Base-by-base conservation (phyloP, 2,888 invertebrate species). In the Aelia acuminata region DNA sequence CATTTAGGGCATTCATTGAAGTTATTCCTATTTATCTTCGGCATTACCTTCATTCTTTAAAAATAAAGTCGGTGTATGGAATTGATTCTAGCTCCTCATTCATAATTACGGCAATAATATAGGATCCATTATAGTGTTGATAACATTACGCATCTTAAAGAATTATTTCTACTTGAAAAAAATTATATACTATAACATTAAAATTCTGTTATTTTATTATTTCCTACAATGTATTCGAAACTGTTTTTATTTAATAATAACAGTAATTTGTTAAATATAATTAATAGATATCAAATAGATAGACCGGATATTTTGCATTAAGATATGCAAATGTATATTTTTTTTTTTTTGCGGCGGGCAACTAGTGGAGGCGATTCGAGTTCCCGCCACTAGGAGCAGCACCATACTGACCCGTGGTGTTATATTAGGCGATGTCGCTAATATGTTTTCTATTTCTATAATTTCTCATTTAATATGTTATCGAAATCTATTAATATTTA, bases 251-350 rank as follows among this genome's bases (percentile, higher is more conserved):
- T 53, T 20, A 53, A 57, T 26, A 26, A 15, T 26, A 57, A 57
- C n/a, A 31, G 4, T 26, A n/a, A n/a, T 26, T 26, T 26, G 15
- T 26, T 7, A 22, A 39, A 39, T 26, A 75, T 75, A 80, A 80
- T 80, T 47, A 47, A 47, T 43, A 47, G 8, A n/a, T 43, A 22
- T 43, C 20, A 80, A 80, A n/a, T n/a, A 80, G 15, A 80, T 43
- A 80, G 15, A 80, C 0, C 3, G 80, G 26, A 13, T 43, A 80
- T 22, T 3, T 43, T 80, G 80, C 35, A 47, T 80, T n/a, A 47
- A 80, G 80, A 80, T 80, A 80, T 80, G 80, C 80, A 80, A 80
- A 80, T 80, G 43, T 80, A 3, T 75, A 39, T 75, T 43, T 80
- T 43, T 80, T 1, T 75, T 75, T 75, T 43, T 80, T 43, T 80